Conservation (phyloP, 2,888 invertebrate species). For the Pachymerium ferrugineum region DNA sequence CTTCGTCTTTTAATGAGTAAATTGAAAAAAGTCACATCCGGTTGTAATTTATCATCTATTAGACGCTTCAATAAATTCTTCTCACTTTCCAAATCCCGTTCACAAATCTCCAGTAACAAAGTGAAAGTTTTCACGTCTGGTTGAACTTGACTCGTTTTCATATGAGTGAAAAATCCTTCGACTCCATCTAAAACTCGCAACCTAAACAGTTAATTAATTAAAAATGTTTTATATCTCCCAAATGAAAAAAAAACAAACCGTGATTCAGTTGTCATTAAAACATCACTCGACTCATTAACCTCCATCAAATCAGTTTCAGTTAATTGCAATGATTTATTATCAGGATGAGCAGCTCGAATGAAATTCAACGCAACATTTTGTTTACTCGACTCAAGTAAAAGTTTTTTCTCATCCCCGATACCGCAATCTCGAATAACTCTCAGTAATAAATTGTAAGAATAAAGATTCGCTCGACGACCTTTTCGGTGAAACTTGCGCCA, state of each 20-base stretch:
- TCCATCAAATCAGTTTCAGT: no score
- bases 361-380: background rate
- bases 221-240: no score
- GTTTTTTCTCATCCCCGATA: no score
- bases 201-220: no score
- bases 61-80: constrained; percentile 60
- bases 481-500: constrained; percentile 73
- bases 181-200: constrained; percentile 74
- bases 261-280: background rate
- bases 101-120: constrained; percentile 65
- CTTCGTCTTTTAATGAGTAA: constrained; percentile 75
- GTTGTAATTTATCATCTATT: constrained; percentile 55
- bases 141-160: constrained; percentile 60
- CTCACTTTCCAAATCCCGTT: constrained; percentile 62
- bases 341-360: background rate
- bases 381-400: no score
- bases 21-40: constrained; percentile 80
- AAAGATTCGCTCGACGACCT: constrained; percentile 62
- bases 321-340: no score
- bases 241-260: background rate
- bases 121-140: constrained; percentile 77
- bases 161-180: constrained; percentile 66
- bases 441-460: constrained; percentile 73
- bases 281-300: no score
- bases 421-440: constrained; percentile 74